phyloP scores from a whole-genome alignment of 1,140 invertebrate genomes.

The Drosophila biarmipes region DNA sequence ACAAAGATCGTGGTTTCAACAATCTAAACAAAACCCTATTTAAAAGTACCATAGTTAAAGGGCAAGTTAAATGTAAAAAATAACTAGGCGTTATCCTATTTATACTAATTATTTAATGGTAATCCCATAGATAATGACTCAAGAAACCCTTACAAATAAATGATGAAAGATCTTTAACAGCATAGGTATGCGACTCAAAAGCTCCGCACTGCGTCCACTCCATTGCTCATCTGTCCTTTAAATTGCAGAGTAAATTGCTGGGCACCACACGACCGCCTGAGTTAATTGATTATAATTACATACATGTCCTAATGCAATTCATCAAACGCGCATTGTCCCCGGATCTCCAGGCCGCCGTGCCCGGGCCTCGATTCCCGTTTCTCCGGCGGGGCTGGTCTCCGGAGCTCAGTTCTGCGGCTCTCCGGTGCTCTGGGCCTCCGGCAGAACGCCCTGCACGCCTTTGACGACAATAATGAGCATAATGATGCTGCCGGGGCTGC shows the following conservation, averaged over 20 bases:
- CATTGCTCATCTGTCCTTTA: constrained; percentile 1
- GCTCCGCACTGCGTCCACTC: background rate
- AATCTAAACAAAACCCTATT: no score
- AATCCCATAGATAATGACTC: no score
- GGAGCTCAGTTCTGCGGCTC: background rate
- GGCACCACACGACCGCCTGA: constrained; percentile 10
- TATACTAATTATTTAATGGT: no score
- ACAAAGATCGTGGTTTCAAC: no score
- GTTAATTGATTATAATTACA: constrained; percentile 63
- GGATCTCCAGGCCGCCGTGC: background rate
- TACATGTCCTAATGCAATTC: constrained; percentile 60
- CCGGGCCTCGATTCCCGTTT: constrained; percentile 1
- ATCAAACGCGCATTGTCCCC: constrained; percentile 48
- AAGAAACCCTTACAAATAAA: background rate
- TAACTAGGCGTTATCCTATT: no score
- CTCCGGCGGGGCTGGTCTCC: constrained; percentile 3
- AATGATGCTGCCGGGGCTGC: constrained; percentile 54
- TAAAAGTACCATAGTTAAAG: no score
- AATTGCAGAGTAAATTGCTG: constrained; percentile 26
- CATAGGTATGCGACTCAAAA: background rate
- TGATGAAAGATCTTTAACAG: background rate
- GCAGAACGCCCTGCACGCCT: constrained; percentile 25
- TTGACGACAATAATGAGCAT: constrained; percentile 62
- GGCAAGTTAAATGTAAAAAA: no score
- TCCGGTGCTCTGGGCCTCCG: constrained; percentile 2